Conservation (phyloP, 2,113 vertebrate genomes). For the Chaetops frenatus region DNA sequence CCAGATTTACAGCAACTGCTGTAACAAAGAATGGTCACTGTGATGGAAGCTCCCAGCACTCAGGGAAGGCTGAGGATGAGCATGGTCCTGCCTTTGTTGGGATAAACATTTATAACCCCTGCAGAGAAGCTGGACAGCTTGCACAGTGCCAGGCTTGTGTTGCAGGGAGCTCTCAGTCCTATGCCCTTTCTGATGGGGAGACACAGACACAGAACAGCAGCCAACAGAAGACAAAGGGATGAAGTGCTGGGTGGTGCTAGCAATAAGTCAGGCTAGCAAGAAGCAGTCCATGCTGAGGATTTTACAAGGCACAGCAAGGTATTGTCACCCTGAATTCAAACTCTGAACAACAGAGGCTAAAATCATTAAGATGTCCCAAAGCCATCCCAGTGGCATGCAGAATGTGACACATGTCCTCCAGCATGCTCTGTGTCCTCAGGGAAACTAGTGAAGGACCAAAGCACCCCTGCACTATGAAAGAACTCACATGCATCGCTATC, state of each 20-base stretch:
- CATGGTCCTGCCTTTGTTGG: fast-evolving
- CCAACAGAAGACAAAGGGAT: neutral
- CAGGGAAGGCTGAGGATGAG: neutral
- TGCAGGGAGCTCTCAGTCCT: neutral
- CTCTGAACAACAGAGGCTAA: neutral
- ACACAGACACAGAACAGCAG: neutral
- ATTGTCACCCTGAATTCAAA: neutral
- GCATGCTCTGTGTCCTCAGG: neutral
- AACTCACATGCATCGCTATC: neutral
- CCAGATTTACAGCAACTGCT: neutral
- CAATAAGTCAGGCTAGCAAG: neutral
- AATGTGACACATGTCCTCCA: neutral
- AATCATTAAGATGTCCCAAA: neutral
- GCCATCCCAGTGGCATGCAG: neutral
- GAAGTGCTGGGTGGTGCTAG: neutral
- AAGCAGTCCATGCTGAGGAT: neutral
- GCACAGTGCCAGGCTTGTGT: neutral
- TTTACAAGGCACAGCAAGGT: neutral
- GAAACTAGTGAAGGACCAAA: neutral
- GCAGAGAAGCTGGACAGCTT: neutral
- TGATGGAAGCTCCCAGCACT: neutral
- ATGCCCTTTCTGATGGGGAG: neutral
- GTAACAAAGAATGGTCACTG: neutral
- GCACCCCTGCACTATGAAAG: neutral
- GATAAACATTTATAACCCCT: neutral